These are phyloP conservation scores for Saturnia japonica DNA, from an alignment of 2,888 invertebrate species.

Conservation along the genomic window DNA sequence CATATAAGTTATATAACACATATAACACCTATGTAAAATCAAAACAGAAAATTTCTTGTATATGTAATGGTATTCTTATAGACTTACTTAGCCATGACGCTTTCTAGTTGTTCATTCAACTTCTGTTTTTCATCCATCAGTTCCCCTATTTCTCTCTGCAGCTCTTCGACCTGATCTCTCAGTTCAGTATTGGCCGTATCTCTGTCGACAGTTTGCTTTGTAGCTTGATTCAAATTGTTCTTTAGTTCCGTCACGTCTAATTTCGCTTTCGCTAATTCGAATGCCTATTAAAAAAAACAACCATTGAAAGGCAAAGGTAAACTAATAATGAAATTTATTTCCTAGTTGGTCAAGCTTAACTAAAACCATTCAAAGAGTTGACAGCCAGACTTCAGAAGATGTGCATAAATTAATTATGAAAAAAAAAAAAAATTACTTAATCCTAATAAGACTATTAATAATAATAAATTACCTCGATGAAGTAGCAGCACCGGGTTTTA, in stretches of 20 bases:
- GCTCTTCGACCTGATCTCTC: slow-evolving; percentile 43
- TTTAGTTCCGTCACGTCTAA: slow-evolving; percentile 74
- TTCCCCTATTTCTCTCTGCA: slow-evolving; percentile 45
- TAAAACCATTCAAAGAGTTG: neutral
- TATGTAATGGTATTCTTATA: neutral
- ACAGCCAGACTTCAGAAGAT: neutral
- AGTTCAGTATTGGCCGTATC: slow-evolving; percentile 54
- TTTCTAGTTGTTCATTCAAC: slow-evolving; percentile 48
- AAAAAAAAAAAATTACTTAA: too few species aligned
- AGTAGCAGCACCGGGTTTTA: too few species aligned
- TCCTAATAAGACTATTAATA: too few species aligned
- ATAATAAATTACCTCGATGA: too few species aligned
- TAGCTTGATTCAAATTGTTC: slow-evolving; percentile 76
- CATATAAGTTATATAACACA: too few species aligned
- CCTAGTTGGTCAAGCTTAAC: neutral
- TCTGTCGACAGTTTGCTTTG: slow-evolving; percentile 59
- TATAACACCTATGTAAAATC: too few species aligned
- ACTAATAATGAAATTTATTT: too few species aligned
- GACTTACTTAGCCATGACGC: slow-evolving; percentile 50
- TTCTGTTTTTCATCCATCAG: slow-evolving; percentile 49
- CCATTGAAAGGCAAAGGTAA: neutral
- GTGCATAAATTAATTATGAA: neutral
- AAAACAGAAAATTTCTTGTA: too few species aligned
- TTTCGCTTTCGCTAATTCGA: slow-evolving; percentile 76
- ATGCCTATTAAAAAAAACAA: slow-evolving; percentile 53